Conservation (phyloP, 2,888 invertebrate species). For the Pachliopta kotzebuea region DNA sequence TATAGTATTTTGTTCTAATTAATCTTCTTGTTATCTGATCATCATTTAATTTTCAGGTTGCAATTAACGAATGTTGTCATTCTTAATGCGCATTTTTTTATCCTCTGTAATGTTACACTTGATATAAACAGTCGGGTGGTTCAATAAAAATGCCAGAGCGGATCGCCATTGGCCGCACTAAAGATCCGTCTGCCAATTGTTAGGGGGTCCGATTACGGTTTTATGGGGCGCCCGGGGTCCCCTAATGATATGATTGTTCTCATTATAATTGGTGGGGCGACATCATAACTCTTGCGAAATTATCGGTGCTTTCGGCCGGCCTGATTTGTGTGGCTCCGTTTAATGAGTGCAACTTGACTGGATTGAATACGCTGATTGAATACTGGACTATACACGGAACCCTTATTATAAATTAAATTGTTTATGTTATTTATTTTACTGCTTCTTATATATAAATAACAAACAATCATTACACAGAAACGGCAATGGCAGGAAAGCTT, state of each 20-base stretch:
- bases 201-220: conserved; percentile 46
- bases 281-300: conserved; percentile 63
- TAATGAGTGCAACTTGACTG: conserved; percentile 18
- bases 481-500: too few species aligned
- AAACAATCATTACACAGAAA: too few species aligned
- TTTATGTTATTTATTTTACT: too few species aligned
- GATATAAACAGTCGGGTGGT: conserved; percentile 4
- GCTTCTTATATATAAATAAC: too few species aligned
- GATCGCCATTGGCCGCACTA: conserved; percentile 31
- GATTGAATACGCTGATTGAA: conserved; percentile 8
- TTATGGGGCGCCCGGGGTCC: conserved; percentile 48
- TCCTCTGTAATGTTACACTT: conserved; percentile 8
- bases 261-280: conserved; percentile 67
- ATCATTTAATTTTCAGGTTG: too few species aligned
- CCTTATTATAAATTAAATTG: too few species aligned
- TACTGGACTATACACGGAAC: too few species aligned
- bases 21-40: too few species aligned
- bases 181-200: conserved; percentile 45
- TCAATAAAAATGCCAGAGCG: conserved; percentile 40
- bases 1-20: too few species aligned
- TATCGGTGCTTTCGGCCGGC: conserved; percentile 49
- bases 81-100: too few species aligned
- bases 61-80: too few species aligned
- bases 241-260: conserved; percentile 76
- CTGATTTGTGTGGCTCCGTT: conserved; percentile 34